A percentile compares a stretch with the other conserved stretches of the same genome.
These are phyloP conservation scores for Ardeotis arabs DNA, from an alignment of 2,113 vertebrate genomes.

Conservation along the genomic window DNA sequence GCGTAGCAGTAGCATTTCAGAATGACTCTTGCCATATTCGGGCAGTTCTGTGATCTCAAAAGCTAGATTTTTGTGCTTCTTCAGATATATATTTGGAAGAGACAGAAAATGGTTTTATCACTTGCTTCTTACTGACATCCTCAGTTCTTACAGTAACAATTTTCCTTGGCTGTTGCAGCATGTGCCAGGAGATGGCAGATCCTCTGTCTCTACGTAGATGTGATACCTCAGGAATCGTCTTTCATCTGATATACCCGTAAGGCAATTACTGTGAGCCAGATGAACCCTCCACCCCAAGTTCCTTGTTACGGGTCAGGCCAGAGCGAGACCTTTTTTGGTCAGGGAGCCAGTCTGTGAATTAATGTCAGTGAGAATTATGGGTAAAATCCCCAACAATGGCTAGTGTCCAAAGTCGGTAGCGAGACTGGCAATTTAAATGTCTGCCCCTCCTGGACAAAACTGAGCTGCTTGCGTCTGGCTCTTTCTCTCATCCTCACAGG, in stretches of 20 bases:
- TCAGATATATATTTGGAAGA: neutral
- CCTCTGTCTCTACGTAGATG: neutral
- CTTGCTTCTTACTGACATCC: neutral
- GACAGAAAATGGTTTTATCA: neutral
- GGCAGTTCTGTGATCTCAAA: neutral
- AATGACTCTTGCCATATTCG: neutral
- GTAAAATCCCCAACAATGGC: conserved; percentile 54
- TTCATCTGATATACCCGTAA: neutral
- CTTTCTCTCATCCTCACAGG: neutral
- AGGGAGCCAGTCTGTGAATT: conserved; percentile 58
- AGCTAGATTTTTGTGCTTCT: neutral
- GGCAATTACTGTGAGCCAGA: conserved; percentile 52
- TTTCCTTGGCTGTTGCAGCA: neutral
- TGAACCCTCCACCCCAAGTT: conserved; percentile 26
- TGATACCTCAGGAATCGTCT: neutral
- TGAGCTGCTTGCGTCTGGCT: neutral
- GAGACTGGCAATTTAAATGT: conserved; percentile 37
- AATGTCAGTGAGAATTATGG: conserved; percentile 51
- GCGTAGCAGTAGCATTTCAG: neutral
- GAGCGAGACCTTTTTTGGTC: conserved; percentile 36
- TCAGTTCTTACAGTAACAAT: neutral
- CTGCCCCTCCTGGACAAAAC: neutral
- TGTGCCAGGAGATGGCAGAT: conserved; percentile 19
- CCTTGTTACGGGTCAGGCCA: conserved; percentile 33
- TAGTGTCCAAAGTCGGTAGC: neutral